Conservation (phyloP, 2,888 invertebrate genomes). For the Eumerus sabulonum region DNA sequence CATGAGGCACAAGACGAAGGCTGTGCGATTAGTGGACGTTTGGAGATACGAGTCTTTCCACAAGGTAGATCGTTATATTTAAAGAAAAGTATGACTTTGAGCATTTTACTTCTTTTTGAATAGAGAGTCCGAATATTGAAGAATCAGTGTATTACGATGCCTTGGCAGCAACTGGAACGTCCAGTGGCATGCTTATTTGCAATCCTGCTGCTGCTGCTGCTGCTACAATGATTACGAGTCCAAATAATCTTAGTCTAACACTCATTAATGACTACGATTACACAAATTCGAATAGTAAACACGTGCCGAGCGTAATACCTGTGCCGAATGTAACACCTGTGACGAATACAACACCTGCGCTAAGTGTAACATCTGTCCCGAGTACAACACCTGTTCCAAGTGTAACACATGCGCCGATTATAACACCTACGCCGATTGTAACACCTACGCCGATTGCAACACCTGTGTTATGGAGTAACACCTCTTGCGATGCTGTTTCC, state of each 20-base stretch:
- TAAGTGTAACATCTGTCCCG: conserved; percentile 24
- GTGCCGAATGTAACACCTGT: conserved; percentile 32
- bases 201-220: conserved; percentile 36
- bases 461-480: too few species aligned
- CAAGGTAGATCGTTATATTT: conserved; percentile 72
- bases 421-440: conserved; percentile 19
- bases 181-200: conserved; percentile 68
- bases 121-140: conserved; percentile 80
- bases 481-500: too few species aligned
- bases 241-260: conserved; percentile 4
- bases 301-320: conserved; percentile 27
- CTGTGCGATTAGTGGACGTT: conserved; percentile 86
- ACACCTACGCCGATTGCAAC: conserved; percentile 30
- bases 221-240: conserved; percentile 35
- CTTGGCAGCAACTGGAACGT: conserved; percentile 82
- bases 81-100: too few species aligned
- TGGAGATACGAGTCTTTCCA: conserved; percentile 89
- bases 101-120: neutral
- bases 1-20: conserved; percentile 75
- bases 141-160: conserved; percentile 92
- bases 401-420: too few species aligned
- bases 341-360: conserved; percentile 26
- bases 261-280: conserved; percentile 18
- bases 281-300: conserved; percentile 28
- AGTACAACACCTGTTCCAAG: conserved; percentile 39